Conservation (phyloP, 2,888 invertebrate species). For the Aproaerema taeniolella region DNA sequence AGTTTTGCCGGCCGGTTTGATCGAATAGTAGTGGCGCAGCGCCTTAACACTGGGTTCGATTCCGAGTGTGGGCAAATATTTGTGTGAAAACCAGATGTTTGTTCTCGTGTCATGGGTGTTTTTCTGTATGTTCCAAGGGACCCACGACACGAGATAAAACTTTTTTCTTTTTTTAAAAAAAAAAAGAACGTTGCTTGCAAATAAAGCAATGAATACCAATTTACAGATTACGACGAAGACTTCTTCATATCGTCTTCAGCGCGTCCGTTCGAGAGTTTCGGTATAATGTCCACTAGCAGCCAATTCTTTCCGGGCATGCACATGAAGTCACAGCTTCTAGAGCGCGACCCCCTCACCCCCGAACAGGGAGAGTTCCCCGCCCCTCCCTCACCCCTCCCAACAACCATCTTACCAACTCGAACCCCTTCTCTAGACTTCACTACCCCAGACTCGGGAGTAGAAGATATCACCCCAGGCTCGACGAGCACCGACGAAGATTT, state of each 20-base stretch:
- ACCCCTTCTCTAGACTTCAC: conserved; percentile 67
- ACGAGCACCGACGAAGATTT: conserved; percentile 48
- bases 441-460: conserved; percentile 80
- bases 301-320: conserved; percentile 84
- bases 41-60: too few relatives aligned
- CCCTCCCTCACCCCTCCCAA: conserved; percentile 24
- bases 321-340: conserved; percentile 43
- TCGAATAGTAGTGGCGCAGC: too few relatives aligned
- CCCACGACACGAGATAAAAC: too few relatives aligned
- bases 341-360: conserved; percentile 38
- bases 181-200: too few relatives aligned
- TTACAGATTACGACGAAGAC: conserved; percentile 80
- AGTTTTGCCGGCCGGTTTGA: too few relatives aligned
- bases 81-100: too few relatives aligned
- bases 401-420: conserved; percentile 28
- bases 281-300: conserved; percentile 74
- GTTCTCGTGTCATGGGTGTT: too few relatives aligned
- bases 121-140: too few relatives aligned
- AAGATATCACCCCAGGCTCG: conserved; percentile 77
- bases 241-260: conserved; percentile 86
- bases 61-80: too few relatives aligned
- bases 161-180: too few relatives aligned
- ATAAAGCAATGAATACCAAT: too few relatives aligned
- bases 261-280: conserved; percentile 82
- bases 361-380: conserved; percentile 36